Conservation (phyloP, 2,113 vertebrate species). For the Zosterops borbonicus region DNA sequence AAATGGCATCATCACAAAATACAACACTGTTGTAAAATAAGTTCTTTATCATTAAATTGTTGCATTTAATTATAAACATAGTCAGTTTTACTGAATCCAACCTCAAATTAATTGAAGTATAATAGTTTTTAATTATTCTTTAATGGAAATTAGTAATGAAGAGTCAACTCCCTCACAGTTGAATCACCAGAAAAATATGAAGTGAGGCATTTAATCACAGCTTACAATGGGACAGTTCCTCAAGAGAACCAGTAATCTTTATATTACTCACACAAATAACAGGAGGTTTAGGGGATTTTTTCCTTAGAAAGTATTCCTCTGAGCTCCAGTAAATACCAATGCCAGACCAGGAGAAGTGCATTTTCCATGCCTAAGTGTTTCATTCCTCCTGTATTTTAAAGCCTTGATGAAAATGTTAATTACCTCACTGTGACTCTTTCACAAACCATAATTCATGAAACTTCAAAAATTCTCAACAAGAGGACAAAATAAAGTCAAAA, state of each 20-base stretch:
- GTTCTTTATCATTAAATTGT: background rate
- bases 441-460: background rate
- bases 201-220: background rate
- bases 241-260: background rate
- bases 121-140: background rate
- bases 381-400: background rate
- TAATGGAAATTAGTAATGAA: background rate
- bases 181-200: background rate
- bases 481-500: background rate
- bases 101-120: background rate
- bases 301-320: background rate
- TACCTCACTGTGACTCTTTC: background rate
- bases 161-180: background rate
- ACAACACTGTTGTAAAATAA: background rate
- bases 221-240: background rate
- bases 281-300: background rate
- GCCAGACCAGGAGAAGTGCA: background rate
- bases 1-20: background rate
- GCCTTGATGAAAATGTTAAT: background rate
- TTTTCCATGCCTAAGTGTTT: constrained; percentile 4
- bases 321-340: background rate
- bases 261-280: background rate
- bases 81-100: background rate
- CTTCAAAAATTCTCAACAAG: background rate
- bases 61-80: background rate